Base-by-base conservation (phyloP, 2,113 vertebrate genomes). In the Petaurus breviceps region DNA sequence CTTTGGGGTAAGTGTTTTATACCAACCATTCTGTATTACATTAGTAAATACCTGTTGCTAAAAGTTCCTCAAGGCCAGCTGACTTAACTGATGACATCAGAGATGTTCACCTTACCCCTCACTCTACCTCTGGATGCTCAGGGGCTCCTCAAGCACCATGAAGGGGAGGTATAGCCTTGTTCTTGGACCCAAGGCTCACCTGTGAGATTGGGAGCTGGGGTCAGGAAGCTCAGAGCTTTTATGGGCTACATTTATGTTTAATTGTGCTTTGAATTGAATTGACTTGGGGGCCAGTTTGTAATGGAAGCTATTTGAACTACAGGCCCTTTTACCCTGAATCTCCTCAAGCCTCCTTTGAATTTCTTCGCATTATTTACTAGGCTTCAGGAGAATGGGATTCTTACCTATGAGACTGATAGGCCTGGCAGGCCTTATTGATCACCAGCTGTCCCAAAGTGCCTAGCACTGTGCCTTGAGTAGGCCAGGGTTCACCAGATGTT, bases 51-150 rank as follows among this genome's bases (percentile, higher is more conserved):
- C 37, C 31, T 31, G 12, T 16, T 37, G 7, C 19, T 43, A 43
- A 23, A 84, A 43, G n/a, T 19, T 43, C 0, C n/a, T 84, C 22
- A 84, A 22, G n/a, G n/a, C n/a, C 23, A 14, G 28, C 28, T 68
- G 28, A 68, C n/a, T 37, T 43, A 43, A 43, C 19, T 43, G n/a
- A 43, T 84, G 19, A 22, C n/a, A 23, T 22, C 68, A 43, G 37
- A 0, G 6, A 2, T 19, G 43, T 1, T 23, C 16, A 7, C 68
- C 19, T 8, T 22, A 23, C 1, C 68, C 37, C n/a, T 8, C 22
- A 14, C 7, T 19, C n/a, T n/a, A 23, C 19, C 31, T 68, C 9
- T 37, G 31, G 10, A 7, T 43, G 37, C 19, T 43, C 19, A 6
- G n/a, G 12, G 16, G 68, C n/a, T 23, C 6, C 61, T 10, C 31